Evolutionary conservation across 2,797 vertebrate species (phyloP).

Genomic region (Parambassis ranga): DNA sequence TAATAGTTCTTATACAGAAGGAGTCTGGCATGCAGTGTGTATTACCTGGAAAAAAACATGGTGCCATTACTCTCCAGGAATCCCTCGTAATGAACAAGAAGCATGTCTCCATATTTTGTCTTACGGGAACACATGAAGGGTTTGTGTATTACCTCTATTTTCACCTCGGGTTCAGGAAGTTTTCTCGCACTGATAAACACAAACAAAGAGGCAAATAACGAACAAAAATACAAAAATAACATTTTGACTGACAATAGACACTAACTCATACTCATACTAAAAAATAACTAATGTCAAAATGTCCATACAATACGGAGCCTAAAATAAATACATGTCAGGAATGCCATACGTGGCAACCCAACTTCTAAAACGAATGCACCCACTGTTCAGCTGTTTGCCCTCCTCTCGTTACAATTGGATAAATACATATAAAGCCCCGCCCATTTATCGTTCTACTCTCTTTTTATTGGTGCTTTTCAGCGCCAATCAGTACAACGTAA

Average conservation of each 20-base stretch:
- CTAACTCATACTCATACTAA: not conserved
- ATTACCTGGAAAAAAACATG: constrained; percentile 93
- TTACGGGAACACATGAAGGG: constrained; percentile 90
- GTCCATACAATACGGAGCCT: not conserved
- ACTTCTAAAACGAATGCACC: constrained; percentile 29
- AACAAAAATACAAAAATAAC: constrained; percentile 66
- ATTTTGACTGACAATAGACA: constrained; percentile 54
- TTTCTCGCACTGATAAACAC: constrained; percentile 79
- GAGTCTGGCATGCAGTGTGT: not conserved
- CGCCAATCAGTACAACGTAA: constrained; percentile 1
- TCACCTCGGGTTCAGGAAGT: constrained; percentile 91
- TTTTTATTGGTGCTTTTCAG: constrained; percentile 30
- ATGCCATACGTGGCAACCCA: constrained; percentile 78
- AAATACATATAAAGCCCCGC: not conserved
- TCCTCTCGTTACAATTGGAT: constrained; percentile 61
- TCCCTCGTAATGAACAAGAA: constrained; percentile 92
- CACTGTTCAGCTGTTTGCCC: constrained; percentile 8
- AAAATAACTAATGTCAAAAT: not conserved
- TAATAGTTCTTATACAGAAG: not conserved
- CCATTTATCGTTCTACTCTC: not conserved
- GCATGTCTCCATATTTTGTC: constrained; percentile 90
- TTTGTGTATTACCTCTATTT: constrained; percentile 89
- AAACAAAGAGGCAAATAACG: constrained; percentile 68
- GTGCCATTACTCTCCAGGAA: constrained; percentile 91
- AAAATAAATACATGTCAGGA: constrained; percentile 26